A percentile compares a stretch with the other conserved stretches of the same genome.
These are phyloP conservation scores for Cynodonichthys magdalenae DNA, from an alignment of 2,797 vertebrate genomes.

Conservation along the genomic window DNA sequence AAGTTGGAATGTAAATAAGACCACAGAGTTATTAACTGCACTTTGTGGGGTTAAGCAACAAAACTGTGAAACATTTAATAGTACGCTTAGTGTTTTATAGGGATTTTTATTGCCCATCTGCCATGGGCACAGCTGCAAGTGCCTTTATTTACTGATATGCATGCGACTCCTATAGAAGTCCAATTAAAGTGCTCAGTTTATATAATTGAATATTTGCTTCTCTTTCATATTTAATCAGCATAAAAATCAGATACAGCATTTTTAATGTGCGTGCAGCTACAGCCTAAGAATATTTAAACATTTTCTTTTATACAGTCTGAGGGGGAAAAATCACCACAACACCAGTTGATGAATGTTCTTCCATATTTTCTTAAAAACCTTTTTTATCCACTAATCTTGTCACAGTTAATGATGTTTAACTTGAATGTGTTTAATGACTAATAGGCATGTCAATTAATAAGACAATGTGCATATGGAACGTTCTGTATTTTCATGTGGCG, in stretches of 20 bases:
- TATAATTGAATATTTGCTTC: slow-evolving; percentile 34
- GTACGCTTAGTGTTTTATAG: slow-evolving; percentile 66
- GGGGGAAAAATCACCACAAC: slow-evolving; percentile 12
- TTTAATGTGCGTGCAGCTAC: slow-evolving; percentile 7
- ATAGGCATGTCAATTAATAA: slow-evolving; percentile 70
- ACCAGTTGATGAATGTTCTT: slow-evolving; percentile 34
- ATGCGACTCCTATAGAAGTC: slow-evolving; percentile 47
- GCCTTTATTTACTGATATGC: slow-evolving; percentile 59
- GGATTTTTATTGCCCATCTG: slow-evolving; percentile 68
- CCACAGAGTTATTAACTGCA: slow-evolving; percentile 37
- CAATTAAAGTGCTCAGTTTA: slow-evolving; percentile 43
- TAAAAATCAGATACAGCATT: slow-evolving; percentile 21
- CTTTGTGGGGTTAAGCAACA: slow-evolving; percentile 54
- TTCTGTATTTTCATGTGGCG: slow-evolving; percentile 35
- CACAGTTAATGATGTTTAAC: slow-evolving; percentile 74
- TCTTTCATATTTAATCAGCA: slow-evolving; percentile 37
- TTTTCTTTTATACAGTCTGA: not conserved
- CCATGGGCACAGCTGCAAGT: slow-evolving; percentile 45
- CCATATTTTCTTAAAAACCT: slow-evolving; percentile 30
- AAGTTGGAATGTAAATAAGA: slow-evolving; percentile 30
- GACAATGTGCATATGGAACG: slow-evolving; percentile 60
- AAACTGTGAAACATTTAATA: slow-evolving; percentile 64
- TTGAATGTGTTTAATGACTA: slow-evolving; percentile 62
- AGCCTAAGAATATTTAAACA: slow-evolving; percentile 6
- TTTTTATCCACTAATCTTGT: slow-evolving; percentile 61